Evolutionary conservation across 2,113 vertebrate species (phyloP).

Genomic region (Podarcis cretensis): DNA sequence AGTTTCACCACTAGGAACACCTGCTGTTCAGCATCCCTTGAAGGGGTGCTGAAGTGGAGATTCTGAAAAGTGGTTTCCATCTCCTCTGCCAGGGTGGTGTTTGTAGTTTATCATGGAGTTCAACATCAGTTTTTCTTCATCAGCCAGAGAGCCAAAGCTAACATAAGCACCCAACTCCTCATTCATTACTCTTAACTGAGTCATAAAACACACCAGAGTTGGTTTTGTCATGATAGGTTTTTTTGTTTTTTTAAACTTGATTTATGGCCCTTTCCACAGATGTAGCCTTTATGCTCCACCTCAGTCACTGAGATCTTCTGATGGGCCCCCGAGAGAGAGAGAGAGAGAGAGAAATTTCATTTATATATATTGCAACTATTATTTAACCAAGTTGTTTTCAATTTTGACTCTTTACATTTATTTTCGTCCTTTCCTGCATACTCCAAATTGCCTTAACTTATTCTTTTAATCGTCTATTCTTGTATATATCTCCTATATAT

Average conservation of each 20-base stretch:
- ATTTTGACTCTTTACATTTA: too few species aligned
- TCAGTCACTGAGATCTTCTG: too few species aligned
- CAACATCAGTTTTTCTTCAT: conserved; percentile 44
- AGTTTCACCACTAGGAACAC: not conserved
- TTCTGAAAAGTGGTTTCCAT: conserved; percentile 21
- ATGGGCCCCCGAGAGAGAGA: too few species aligned
- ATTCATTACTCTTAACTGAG: conserved; percentile 71
- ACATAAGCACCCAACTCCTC: conserved; percentile 66
- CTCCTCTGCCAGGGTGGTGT: not conserved
- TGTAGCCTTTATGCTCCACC: not conserved
- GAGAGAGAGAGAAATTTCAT: too few species aligned
- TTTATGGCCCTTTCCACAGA: conserved; percentile 61
- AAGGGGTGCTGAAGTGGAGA: not conserved
- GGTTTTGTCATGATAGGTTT: conserved; percentile 18
- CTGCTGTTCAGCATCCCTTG: not conserved
- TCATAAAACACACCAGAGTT: conserved; percentile 59
- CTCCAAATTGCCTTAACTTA: too few species aligned
- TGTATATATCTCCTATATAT: too few species aligned
- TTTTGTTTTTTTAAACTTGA: conserved; percentile 43
- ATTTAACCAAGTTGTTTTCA: too few species aligned
- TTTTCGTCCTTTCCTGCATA: too few species aligned
- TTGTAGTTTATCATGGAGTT: conserved; percentile 33
- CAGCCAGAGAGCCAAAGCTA: conserved; percentile 67
- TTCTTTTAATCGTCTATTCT: too few species aligned
- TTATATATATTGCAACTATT: too few species aligned